Base-by-base conservation (phyloP, 2,113 vertebrate genomes). In the Psittacula cyanocephala region DNA sequence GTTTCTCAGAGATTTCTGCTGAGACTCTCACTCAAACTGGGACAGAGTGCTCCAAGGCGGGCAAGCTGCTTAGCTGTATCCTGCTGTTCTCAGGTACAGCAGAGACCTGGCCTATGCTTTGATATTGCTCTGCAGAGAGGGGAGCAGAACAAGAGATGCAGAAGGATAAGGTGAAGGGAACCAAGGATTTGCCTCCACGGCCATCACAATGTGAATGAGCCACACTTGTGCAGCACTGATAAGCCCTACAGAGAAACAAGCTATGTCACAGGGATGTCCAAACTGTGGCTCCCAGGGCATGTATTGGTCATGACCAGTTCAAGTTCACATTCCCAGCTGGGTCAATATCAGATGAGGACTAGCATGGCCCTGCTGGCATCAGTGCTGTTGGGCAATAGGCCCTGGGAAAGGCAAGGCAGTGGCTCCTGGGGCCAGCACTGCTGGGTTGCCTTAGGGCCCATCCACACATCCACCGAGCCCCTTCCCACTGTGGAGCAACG, bases 391-490 rank as follows among this genome's bases (percentile, higher is more conserved):
- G 71, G 49, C 81, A 74, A n/a, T 64, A 35, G 2, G 8, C 44
- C 0, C 0, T 50, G 77, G 39, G 86, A 91, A 35, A 83, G 35
- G 50, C 24, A 43, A 55, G 47, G 65, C 84, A 47, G 29, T 8
- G 2, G 39, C 25, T 5, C 2, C 46, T 85, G 71, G 49, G 76
- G 19, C 35, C 63, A 50, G 41, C 31, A 22, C 59, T 89, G 63
- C 88, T 83, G 55, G 25, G 55, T 35, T 92, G 86, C 91, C 86
- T 84, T 75, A 86, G 77, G 83, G 77, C 47, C 65, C 86, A 69
- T 93, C 69, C 91, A 65, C 86, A 64, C 60, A 63, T 81, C 81
- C 74, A 89, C 17, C 47, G 3, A 33, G 28, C 41, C 78, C 72
- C 41, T 33, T 87, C 72, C 81, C 71, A 23, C 35, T 5, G 1